Percentiles rank a stretch among this genome's conserved stretches.
Conservation (phyloP, 2,113 vertebrate genomes). For the Todiramphus saurophagus region DNA sequence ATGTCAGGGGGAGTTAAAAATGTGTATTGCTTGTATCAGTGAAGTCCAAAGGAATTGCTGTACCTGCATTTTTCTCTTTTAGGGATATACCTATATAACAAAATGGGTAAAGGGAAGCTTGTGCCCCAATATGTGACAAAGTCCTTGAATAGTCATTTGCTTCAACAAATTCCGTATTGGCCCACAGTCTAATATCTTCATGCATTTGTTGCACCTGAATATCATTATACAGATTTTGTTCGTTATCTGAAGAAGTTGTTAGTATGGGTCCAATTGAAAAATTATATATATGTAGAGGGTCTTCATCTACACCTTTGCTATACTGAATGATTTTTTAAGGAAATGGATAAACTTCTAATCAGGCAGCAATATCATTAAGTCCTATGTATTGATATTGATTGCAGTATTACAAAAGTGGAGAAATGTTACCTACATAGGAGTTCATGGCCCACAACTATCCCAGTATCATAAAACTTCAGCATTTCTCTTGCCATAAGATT, state of each 20-base stretch:
- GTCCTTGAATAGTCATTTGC: background rate
- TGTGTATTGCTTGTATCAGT: background rate
- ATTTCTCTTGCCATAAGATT: background rate
- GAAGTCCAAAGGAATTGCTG: background rate
- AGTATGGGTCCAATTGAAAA: background rate
- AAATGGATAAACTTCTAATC: background rate
- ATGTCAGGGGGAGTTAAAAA: background rate
- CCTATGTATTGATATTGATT: background rate
- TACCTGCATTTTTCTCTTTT: background rate
- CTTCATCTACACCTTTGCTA: background rate
- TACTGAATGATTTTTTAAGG: background rate
- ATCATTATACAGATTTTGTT: background rate
- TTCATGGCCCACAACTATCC: background rate
- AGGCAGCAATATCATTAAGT: background rate
- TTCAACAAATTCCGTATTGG: background rate
- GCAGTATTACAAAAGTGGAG: background rate
- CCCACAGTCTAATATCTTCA: background rate
- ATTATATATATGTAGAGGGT: background rate
- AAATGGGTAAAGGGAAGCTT: background rate
- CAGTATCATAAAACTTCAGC: background rate
- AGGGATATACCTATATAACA: background rate
- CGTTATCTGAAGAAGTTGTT: background rate
- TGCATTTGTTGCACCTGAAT: background rate
- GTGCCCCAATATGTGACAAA: background rate
- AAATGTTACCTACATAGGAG: background rate